A percentile compares a stretch with the other conserved stretches of the same genome.
Conservation (phyloP, 2,888 invertebrate genomes). For the Tipula unca region DNA sequence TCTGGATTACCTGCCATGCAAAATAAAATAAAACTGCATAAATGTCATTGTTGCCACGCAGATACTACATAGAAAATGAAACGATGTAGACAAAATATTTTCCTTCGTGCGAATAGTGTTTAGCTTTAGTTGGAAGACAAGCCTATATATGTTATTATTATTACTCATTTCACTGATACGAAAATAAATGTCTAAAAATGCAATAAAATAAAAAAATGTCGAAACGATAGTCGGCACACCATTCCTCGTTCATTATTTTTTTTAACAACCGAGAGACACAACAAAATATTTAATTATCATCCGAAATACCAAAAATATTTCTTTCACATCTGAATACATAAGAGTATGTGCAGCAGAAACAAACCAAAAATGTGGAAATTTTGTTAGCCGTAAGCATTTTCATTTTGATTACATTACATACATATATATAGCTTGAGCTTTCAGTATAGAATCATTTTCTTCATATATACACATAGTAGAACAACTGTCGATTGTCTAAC, state of each 20-base stretch:
- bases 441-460: not conserved
- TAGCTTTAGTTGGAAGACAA: no score
- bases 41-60: no score
- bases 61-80: no score
- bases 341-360: no score
- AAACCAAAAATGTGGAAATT: not conserved
- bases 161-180: not conserved
- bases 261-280: not conserved
- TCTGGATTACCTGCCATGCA: no score
- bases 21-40: no score
- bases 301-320: not conserved
- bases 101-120: no score
- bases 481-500: not conserved
- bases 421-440: not conserved
- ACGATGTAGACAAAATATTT: no score
- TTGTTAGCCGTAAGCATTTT: not conserved
- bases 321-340: no score
- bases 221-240: not conserved
- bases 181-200: not conserved
- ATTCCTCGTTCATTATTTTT: not conserved
- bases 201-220: not conserved
- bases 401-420: not conserved
- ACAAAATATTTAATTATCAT: not conserved
- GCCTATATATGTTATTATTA: no score
- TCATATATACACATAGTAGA: not conserved